phyloP scores from a whole-genome alignment of 2,888 invertebrate species.

The Cosmopolites sordidus region DNA sequence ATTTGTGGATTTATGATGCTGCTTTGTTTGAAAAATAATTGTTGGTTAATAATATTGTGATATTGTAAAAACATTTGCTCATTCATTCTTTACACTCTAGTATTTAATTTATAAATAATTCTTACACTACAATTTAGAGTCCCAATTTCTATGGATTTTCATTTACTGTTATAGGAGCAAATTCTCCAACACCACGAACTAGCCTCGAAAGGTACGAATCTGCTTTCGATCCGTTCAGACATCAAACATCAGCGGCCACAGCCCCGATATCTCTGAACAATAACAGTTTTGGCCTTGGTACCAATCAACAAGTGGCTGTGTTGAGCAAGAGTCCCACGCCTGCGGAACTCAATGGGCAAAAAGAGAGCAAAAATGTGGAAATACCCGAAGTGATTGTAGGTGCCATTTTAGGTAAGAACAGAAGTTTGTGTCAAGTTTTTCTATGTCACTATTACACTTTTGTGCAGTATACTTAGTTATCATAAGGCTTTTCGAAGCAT shows the following conservation, averaged over 20 bases:
- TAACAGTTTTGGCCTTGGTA: slow-evolving; percentile 83
- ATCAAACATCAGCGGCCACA: slow-evolving; percentile 67
- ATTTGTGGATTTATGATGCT: too few species aligned
- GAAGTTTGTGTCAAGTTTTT: too few species aligned
- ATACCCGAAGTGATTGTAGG: slow-evolving; percentile 95
- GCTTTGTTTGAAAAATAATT: too few species aligned
- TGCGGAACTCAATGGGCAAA: slow-evolving; percentile 64
- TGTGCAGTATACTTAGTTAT: too few species aligned
- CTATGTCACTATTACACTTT: too few species aligned
- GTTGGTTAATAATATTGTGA: too few species aligned
- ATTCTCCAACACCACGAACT: slow-evolving; percentile 63
- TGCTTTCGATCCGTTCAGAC: slow-evolving; percentile 69
- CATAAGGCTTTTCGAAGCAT: too few species aligned
- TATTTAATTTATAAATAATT: too few species aligned
- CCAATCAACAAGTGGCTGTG: slow-evolving; percentile 67
- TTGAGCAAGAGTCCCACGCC: slow-evolving; percentile 80
- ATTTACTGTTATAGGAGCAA: slow-evolving; percentile 56
- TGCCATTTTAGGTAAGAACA: slow-evolving; percentile 78
- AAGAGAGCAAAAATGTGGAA: slow-evolving; percentile 88
- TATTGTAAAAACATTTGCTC: too few species aligned
- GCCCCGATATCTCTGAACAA: slow-evolving; percentile 78
- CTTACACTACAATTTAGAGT: too few species aligned
- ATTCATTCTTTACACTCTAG: too few species aligned
- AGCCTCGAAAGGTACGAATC: slow-evolving; percentile 68
- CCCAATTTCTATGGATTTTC: too few species aligned